Percentiles rank a stretch among this genome's conserved stretches.
Evolutionary conservation across 2,888 invertebrate genomes (phyloP).

Genomic region (Masnerella sp.): DNA sequence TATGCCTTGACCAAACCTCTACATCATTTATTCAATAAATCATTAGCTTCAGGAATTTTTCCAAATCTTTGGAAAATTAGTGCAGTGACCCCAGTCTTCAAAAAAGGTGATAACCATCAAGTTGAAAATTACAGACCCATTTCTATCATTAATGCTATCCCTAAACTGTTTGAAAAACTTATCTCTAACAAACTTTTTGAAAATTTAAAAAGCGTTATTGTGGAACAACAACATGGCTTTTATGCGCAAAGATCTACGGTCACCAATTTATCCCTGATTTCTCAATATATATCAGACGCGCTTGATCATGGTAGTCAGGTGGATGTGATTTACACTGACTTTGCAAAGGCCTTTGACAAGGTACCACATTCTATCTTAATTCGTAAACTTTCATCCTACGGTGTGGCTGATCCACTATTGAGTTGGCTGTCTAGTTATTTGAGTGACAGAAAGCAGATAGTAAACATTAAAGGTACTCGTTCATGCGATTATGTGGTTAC

Average conservation of each 20-base stretch:
- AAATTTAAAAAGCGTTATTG: neutral
- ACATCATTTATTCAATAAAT: constrained; percentile 4
- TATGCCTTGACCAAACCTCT: constrained; percentile 1
- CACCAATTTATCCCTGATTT: constrained; percentile 11
- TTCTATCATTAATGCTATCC: neutral
- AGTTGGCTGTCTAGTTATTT: constrained; percentile 49
- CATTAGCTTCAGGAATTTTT: constrained; percentile 4
- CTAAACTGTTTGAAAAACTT: neutral
- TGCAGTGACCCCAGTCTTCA: neutral
- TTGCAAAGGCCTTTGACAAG: constrained; percentile 64
- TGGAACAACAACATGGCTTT: constrained; percentile 35
- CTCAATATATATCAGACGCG: constrained; percentile 40
- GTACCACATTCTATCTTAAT: constrained; percentile 57
- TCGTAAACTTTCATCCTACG: constrained; percentile 38
- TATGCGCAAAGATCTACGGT: constrained; percentile 18
- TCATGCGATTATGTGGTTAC: neutral
- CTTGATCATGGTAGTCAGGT: constrained; percentile 53
- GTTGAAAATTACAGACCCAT: neutral
- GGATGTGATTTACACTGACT: constrained; percentile 57
- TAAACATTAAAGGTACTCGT: neutral
- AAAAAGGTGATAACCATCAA: neutral
- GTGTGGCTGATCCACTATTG: constrained; percentile 36
- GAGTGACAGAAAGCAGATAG: constrained; percentile 19
- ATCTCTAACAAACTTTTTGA: neutral
- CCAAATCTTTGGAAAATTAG: constrained; percentile 7